phyloP scores from a whole-genome alignment of 2,113 vertebrate species.

The Protobothrops flavoviridis region DNA sequence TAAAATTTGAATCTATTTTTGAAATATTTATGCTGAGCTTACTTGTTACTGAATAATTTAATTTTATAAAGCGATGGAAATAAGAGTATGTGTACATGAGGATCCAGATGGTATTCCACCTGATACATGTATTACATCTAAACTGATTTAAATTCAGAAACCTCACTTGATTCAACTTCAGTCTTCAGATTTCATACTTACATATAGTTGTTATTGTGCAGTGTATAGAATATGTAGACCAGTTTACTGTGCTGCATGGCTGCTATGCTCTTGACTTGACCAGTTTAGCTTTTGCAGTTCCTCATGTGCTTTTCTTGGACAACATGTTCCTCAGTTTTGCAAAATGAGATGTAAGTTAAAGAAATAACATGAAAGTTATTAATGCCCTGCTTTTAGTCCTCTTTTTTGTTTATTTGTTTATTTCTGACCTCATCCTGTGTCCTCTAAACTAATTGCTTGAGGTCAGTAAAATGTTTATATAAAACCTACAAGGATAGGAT shows the following conservation, averaged over 20 bases:
- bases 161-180: background rate
- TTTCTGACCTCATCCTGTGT: slow-evolving; percentile 4
- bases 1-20: background rate
- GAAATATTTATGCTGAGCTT: background rate
- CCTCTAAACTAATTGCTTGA: background rate
- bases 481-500: background rate
- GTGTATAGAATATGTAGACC: background rate
- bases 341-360: background rate
- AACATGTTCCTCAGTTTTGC: background rate
- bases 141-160: background rate
- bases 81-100: background rate
- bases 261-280: background rate
- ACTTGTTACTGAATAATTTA: background rate
- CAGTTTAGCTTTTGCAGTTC: background rate
- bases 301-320: background rate
- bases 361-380: background rate
- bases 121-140: background rate
- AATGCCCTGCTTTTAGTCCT: background rate
- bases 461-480: slow-evolving; percentile 4
- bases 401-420: slow-evolving; percentile 11
- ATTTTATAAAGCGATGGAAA: background rate
- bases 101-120: background rate
- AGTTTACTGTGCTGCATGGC: background rate
- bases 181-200: background rate
- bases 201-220: background rate